phyloP scores from a whole-genome alignment of 2,113 vertebrate species.

The Casuarius casuarius region DNA sequence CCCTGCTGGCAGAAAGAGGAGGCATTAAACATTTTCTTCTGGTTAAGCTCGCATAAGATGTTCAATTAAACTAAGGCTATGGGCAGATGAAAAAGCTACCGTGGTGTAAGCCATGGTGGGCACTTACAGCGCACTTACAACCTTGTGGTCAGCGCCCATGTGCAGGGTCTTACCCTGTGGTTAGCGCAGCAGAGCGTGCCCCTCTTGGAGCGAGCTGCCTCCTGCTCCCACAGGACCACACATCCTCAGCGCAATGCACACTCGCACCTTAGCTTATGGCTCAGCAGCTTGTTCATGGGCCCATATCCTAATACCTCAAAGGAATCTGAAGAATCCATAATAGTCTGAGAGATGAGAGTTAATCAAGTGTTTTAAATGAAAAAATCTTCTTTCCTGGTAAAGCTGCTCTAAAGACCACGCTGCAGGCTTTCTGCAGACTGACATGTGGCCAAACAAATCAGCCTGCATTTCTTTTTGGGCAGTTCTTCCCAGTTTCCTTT shows the following conservation, averaged over 20 bases:
- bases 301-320: neutral
- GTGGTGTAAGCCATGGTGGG: accelerated
- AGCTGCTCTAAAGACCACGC: neutral
- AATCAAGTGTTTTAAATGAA: neutral
- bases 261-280: neutral
- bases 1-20: neutral
- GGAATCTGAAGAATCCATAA: neutral
- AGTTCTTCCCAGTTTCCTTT: neutral
- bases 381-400: neutral
- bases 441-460: neutral
- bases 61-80: neutral
- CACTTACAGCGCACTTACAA: neutral
- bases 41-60: neutral
- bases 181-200: neutral
- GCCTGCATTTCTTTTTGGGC: neutral
- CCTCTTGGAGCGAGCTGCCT: neutral
- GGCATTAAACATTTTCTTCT: neutral
- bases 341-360: neutral
- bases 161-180: neutral
- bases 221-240: neutral
- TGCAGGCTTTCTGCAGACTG: neutral
- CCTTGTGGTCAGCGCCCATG: neutral
- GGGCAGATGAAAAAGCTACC: neutral
- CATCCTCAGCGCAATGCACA: neutral
- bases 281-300: neutral